A percentile compares a stretch with the other conserved stretches of the same genome.
These are phyloP conservation scores for Gymnarchus niloticus DNA, from an alignment of 2,113 vertebrate species.

Conservation along the genomic window DNA sequence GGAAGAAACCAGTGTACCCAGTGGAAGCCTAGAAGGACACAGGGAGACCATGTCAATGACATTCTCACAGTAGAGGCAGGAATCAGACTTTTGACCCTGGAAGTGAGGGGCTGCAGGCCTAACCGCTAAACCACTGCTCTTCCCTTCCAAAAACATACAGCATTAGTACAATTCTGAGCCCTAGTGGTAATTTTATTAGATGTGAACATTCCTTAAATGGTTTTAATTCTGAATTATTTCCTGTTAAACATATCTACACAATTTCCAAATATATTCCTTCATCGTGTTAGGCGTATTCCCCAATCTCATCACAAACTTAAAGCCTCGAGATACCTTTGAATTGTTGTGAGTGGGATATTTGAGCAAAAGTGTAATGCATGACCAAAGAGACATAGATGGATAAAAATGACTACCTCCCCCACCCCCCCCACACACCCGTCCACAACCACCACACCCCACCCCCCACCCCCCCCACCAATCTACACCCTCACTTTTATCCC, in stretches of 20 bases:
- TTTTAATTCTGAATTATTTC: background rate
- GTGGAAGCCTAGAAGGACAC: background rate
- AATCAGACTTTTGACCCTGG: background rate
- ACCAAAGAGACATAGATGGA: background rate
- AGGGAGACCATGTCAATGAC: background rate
- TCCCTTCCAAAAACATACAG: background rate
- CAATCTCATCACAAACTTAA: background rate
- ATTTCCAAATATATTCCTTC: background rate
- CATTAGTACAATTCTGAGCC: background rate
- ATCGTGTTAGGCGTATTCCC: background rate
- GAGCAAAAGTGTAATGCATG: background rate
- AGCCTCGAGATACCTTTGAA: too few species aligned
- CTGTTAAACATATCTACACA: background rate
- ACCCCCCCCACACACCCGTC: too few species aligned
- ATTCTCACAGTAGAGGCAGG: too few species aligned
- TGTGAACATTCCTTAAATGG: background rate
- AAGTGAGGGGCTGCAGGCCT: background rate
- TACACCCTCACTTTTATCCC: too few species aligned
- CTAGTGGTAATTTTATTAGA: background rate
- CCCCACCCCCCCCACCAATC: too few species aligned
- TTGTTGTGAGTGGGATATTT: background rate
- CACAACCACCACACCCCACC: too few species aligned
- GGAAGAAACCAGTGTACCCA: background rate
- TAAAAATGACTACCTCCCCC: background rate
- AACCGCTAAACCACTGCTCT: background rate